Base-by-base conservation (phyloP, 1,140 invertebrate species). In the Tenebrio molitor region DNA sequence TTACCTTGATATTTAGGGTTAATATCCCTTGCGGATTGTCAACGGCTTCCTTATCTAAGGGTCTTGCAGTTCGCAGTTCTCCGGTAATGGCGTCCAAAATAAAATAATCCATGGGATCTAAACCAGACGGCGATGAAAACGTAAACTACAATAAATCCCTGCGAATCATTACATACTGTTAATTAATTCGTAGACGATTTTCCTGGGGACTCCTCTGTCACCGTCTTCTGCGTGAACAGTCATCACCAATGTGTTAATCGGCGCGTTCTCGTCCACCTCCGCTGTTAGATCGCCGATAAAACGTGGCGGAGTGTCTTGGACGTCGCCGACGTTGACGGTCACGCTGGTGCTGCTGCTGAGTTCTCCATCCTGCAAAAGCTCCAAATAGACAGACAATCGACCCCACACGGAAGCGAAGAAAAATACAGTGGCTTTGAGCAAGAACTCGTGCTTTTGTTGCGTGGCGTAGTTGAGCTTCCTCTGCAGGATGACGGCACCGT, bases 51-150 rank as follows among this genome's bases (percentile, higher is more conserved):
- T 92, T 88, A 82, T 97, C 93, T 42, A 97, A 79, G 0, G 92
- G 93, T 76, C 92, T 92, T 0, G 93, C 94, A 0, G 94, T 95
- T 74, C 89, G 88, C 34, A 97, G 80, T 81, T 95, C 92, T 5
- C 95, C 95, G 6, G 88, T 91, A 15, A 88, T 85, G 17, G 89
- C 85, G 83, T 97, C 92, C 75, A 97, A 78, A 6, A 92, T 84
- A 81, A 97, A 97, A 80, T 94, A 95, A 78, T 96, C 93, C 79
- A 92, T 89, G 2, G 94, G 93, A 88, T 96, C 93, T 95, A 76
- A 8, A 83, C 82, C 0, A 69, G 41, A 34, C 6, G 64, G 21
- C 6, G 4, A 29, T 66, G 21, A 1, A 36, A n/a, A n/a, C n/a
- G n/a, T 44, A 44, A 29, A 44, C 6, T 34, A 69, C 7, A 50